These are phyloP conservation scores for Coturnix japonica DNA, from an alignment of 2,113 vertebrate genomes.

Conservation along the genomic window DNA sequence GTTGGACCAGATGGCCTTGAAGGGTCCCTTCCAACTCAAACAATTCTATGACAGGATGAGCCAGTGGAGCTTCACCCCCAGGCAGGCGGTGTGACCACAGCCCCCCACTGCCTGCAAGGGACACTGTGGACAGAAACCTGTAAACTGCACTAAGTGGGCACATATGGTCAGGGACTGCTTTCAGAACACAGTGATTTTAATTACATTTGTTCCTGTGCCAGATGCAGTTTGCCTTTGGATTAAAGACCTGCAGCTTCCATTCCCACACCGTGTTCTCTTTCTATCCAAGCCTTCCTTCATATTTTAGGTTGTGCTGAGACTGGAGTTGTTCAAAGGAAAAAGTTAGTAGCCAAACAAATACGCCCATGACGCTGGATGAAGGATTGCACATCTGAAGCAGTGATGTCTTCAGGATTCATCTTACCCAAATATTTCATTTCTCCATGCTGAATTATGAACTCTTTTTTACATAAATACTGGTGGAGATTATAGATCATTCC, in stretches of 20 bases:
- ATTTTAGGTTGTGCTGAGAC: background rate
- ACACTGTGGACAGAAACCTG: fast-evolving
- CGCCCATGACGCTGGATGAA: slow-evolving; percentile 7
- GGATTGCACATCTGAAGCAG: slow-evolving; percentile 11
- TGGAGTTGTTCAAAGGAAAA: background rate
- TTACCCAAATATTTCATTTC: slow-evolving; percentile 54
- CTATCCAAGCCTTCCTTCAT: background rate
- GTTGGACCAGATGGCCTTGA: no score
- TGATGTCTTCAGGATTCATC: slow-evolving; percentile 42
- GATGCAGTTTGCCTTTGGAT: slow-evolving; percentile 4
- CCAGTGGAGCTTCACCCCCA: background rate
- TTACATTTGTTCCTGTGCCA: background rate
- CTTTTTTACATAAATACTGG: slow-evolving; percentile 41
- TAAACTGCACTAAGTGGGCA: background rate
- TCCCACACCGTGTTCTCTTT: background rate
- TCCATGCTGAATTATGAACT: slow-evolving; percentile 50
- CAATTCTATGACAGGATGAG: background rate
- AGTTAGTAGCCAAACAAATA: slow-evolving; percentile 7
- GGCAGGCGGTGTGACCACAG: fast-evolving
- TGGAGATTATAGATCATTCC: slow-evolving; percentile 43
- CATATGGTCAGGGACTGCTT: background rate
- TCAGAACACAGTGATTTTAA: background rate
- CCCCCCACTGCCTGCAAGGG: background rate
- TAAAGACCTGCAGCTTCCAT: background rate
- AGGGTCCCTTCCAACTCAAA: background rate